Base-by-base conservation (phyloP, 2,888 invertebrate species). In the Ophraella communa region DNA sequence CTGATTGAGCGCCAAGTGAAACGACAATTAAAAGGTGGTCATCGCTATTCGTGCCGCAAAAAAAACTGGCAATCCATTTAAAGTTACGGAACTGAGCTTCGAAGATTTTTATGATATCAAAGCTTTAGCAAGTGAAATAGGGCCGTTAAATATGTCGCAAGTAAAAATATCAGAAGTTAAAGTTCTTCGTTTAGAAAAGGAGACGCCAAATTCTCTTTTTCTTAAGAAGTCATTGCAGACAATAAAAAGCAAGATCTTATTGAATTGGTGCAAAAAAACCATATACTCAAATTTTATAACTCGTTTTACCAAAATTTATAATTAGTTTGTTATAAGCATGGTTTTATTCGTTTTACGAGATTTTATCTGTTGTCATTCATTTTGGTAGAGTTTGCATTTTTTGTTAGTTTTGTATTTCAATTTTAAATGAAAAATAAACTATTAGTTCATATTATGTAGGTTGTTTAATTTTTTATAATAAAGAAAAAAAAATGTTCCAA, bases 71-170 rank as follows among this genome's bases (percentile, higher is more conserved):
- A 33, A 64, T 14, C 30, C 59, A 3, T 64, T 64, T 30, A 33
- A 33, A 39, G 64, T 64, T 11, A 64, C 3, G 1, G 59, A 64
- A 52, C 52, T 52, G 2, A 49, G 52, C 27, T 64, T 47, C 35
- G 35, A 64, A 42, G 60, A 64, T 23, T 64, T 62, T 24, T 64
- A 60, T 44, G 59, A 62, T 33, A 52, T 52, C 17, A 64, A 64
- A 42, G 60, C 52, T 10, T 18, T 62, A 52, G 51, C 59, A 10
- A 39, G 5, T 24, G 52, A 62, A 24, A 33, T 61, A 21, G 63
- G 63, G 11, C 59, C 63, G n/a, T 44, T 58, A 24, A 52, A 64
- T 24, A 64, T 64, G 54, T 30, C 33, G 3, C 10, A 24, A 54
- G 10, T 42, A 5, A 54, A 54, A 54, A 30, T 54, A 30, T 8